These are phyloP conservation scores for Gryon sp. DNA, from an alignment of 1,140 invertebrate species.

Conservation along the genomic window DNA sequence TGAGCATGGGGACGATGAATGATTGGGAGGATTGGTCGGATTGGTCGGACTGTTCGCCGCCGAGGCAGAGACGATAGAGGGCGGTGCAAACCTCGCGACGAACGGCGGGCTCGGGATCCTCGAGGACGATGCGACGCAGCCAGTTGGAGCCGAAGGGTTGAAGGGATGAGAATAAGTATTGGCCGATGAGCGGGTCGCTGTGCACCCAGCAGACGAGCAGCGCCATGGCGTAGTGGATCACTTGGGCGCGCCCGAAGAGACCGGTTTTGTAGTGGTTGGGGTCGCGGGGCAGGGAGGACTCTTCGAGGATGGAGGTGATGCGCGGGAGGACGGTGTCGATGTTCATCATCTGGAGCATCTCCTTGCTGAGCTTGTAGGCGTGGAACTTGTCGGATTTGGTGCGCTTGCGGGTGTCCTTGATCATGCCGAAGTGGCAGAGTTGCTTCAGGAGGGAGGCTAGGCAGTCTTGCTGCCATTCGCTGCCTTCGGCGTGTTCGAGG, in stretches of 20 bases:
- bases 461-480: constrained; percentile 97
- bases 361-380: constrained; percentile 84
- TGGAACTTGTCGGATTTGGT: constrained; percentile 82
- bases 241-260: constrained; percentile 91
- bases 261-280: constrained; percentile 92
- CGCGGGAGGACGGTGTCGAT: constrained; percentile 89
- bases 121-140: constrained; percentile 88
- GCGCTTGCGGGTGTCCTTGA: constrained; percentile 79
- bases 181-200: constrained; percentile 84
- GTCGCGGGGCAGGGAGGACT: constrained; percentile 88
- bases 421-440: constrained; percentile 90
- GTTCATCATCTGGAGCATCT: constrained; percentile 90
- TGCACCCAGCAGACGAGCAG: constrained; percentile 91
- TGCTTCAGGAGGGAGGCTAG: constrained; percentile 91
- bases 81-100: constrained; percentile 93
- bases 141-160: constrained; percentile 83
- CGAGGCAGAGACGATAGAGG: constrained; percentile 91
- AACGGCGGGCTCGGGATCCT: constrained; percentile 92
- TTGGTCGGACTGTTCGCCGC: constrained; percentile 82
- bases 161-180: constrained; percentile 83
- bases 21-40: constrained; percentile 73
- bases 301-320: constrained; percentile 91
- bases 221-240: constrained; percentile 90
- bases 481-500: constrained; percentile 83
- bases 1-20: constrained; percentile 88